These are phyloP conservation scores for Liopterus haemorrhoidalis DNA, from an alignment of 2,888 invertebrate genomes.

Conservation along the genomic window DNA sequence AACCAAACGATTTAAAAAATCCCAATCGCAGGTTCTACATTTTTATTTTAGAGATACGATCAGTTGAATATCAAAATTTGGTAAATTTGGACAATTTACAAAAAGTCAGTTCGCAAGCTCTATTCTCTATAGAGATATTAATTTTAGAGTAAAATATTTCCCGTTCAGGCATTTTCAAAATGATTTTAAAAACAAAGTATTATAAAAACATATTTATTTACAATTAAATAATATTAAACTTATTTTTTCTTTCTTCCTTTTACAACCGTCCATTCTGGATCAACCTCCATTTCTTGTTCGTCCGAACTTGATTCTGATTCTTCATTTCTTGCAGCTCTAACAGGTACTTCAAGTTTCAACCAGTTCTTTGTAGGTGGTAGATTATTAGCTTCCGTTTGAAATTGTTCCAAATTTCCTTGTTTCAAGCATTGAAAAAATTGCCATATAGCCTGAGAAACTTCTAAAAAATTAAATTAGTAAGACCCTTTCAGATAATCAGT, in stretches of 20 bases:
- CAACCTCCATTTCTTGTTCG: conserved; percentile 48
- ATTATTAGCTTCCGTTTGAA: conserved; percentile 52
- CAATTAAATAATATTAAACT: conserved; percentile 16
- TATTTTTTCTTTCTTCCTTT: conserved; percentile 51
- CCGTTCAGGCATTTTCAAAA: no score
- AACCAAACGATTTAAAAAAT: no score
- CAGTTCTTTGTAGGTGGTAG: conserved; percentile 57
- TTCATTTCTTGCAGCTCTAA: conserved; percentile 32
- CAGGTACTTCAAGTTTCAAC: conserved; percentile 45
- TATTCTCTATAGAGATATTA: no score
- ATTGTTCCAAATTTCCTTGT: conserved; percentile 52
- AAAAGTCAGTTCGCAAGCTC: no score
- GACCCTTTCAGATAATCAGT: conserved; percentile 7
- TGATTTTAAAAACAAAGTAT: no score
- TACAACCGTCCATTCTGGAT: conserved; percentile 65
- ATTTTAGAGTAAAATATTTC: no score
- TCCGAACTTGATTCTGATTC: conserved; percentile 38
- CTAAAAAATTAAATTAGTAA: conserved; percentile 43
- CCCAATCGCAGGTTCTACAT: no score
- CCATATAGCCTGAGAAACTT: conserved; percentile 54
- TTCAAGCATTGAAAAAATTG: conserved; percentile 53
- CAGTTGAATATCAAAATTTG: no score
- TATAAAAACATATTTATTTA: no score
- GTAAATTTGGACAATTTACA: no score
- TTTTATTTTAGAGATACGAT: no score